Evolutionary conservation across 1,140 invertebrate species (phyloP).

Genomic region (Neotoxoptera formosana): DNA sequence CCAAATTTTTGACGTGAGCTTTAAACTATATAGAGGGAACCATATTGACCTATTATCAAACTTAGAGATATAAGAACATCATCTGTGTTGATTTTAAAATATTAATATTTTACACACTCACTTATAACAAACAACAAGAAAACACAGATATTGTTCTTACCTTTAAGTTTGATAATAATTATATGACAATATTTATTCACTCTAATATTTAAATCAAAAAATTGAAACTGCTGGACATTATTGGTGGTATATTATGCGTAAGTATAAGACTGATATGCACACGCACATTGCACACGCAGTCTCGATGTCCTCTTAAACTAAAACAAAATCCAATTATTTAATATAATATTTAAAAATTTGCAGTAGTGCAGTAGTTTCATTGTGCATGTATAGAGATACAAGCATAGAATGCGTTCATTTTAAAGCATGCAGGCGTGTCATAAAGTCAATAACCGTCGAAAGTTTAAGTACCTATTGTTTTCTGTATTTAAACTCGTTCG

Average conservation of each 20-base stretch:
- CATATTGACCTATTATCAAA: background rate
- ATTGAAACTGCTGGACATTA: no score
- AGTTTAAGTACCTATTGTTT: background rate
- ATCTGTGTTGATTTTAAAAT: background rate
- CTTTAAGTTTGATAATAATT: background rate
- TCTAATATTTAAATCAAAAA: background rate
- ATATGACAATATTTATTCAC: background rate
- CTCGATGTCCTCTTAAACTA: no score
- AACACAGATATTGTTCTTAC: background rate
- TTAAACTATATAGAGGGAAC: background rate
- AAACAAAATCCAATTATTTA: no score
- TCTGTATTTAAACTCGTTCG: background rate
- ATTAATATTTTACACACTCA: no score
- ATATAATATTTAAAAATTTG: no score
- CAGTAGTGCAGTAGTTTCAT: no score
- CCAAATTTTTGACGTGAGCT: background rate
- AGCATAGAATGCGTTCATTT: no score
- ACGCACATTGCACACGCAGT: no score
- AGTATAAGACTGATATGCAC: no score
- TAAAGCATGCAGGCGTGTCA: no score
- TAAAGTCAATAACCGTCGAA: background rate
- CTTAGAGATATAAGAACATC: background rate
- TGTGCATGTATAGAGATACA: no score
- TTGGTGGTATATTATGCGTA: no score
- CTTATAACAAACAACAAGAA: background rate